These are phyloP conservation scores for Hydropotes inermis DNA, from an alignment of 2,113 vertebrate species.

Conservation along the genomic window DNA sequence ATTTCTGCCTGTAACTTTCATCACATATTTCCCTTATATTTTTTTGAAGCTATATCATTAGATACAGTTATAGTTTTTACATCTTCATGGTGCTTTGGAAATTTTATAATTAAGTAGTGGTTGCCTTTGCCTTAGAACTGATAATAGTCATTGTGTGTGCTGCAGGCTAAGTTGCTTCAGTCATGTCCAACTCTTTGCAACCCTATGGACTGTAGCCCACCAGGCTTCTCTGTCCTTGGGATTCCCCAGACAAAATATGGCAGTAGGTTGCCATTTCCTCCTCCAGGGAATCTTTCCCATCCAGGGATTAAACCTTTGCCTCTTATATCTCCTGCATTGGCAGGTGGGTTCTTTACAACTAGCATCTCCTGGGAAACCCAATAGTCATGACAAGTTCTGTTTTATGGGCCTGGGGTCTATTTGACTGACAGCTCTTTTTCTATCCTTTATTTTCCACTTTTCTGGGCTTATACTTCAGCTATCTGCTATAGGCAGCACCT, in stretches of 20 bases:
- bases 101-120: background rate
- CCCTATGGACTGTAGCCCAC: background rate
- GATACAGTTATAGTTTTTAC: background rate
- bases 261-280: background rate
- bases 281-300: background rate
- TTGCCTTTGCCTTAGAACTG: background rate
- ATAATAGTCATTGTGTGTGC: background rate
- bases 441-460: background rate
- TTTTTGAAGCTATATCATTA: background rate
- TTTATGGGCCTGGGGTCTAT: background rate
- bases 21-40: background rate
- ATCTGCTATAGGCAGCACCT: background rate
- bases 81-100: background rate
- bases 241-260: background rate
- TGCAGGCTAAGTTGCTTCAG: background rate
- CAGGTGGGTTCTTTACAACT: background rate
- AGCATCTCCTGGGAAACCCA: background rate
- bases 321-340: background rate
- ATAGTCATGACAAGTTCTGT: background rate
- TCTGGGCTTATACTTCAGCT: background rate
- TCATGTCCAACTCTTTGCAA: background rate
- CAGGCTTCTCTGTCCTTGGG: background rate
- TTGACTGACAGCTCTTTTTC: background rate
- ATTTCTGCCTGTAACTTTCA: background rate
- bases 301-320: background rate